A percentile compares a stretch with the other conserved stretches of the same genome.
These are phyloP conservation scores for Subacronicta megacephala DNA, from an alignment of 2,888 invertebrate genomes.

Conservation along the genomic window DNA sequence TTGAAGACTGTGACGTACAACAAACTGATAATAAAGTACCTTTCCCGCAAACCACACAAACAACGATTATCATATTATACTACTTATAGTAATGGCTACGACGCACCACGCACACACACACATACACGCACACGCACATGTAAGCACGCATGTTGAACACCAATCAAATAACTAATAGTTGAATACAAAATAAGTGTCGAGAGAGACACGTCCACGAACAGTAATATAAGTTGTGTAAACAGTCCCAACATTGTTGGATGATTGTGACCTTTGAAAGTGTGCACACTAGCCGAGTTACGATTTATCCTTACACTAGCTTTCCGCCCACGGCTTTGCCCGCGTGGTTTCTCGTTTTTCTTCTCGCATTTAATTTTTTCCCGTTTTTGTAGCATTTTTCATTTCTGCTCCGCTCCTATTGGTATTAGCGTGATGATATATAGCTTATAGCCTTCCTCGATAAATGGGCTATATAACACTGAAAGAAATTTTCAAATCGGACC, in stretches of 20 bases:
- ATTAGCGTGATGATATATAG: too few species aligned
- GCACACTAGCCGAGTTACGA: not conserved
- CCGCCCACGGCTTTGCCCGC: too few species aligned
- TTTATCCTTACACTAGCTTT: too few species aligned
- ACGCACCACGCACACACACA: not conserved
- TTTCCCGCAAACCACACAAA: not conserved
- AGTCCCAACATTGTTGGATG: not conserved
- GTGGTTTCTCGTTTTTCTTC: too few species aligned
- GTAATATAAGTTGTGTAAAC: not conserved
- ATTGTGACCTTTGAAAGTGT: not conserved
- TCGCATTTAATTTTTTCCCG: too few species aligned
- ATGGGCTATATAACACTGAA: too few species aligned
- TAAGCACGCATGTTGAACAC: too few species aligned
- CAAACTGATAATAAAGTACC: not conserved
- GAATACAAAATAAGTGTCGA: not conserved
- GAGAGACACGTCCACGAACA: not conserved
- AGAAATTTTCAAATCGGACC: too few species aligned
- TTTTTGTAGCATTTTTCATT: too few species aligned
- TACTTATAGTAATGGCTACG: slow-evolving; percentile 1
- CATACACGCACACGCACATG: not conserved
- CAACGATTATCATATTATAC: not conserved
- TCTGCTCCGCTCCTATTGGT: too few species aligned
- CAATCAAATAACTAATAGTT: not conserved
- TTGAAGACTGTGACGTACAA: too few species aligned
- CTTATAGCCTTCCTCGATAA: too few species aligned